Base-by-base conservation (phyloP, 2,888 invertebrate species). In the Ommatoiulus sabulosus region DNA sequence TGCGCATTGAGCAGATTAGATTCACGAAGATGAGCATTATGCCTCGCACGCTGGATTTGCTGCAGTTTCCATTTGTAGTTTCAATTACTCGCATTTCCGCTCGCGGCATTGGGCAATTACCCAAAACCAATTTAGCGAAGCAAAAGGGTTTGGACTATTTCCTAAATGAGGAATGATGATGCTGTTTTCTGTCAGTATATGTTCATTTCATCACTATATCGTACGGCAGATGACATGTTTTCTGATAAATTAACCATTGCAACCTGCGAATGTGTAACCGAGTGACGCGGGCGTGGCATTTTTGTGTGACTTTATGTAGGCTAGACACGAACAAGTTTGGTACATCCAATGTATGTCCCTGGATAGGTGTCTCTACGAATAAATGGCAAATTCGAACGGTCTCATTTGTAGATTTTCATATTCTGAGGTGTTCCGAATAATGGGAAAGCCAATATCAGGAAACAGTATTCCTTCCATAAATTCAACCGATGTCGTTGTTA, bases 41-140 rank as follows among this genome's bases (percentile, higher is more conserved):
- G 10, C 80, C 80, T 80, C 10, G 35, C 24, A 12, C 80, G 12
- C 80, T 35, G 24, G 24, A 80, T 80, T 80, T 80, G 24, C 4
- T 80, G 35, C 35, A 12, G 80, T 80, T 80, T 80, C 80, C 35
- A 80, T 80, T 80, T 80, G 80, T 80, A 35, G 80, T 80, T 80
- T 80, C 35, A 80, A 80, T 35, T 35, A 12, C 80, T 80, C 12
- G 35, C 35, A 35, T 35, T 80, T 80, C 35, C 80, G 80, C 80
- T 35, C 3, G 4, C 24, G 24, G 80, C 80, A 35, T 80, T 24
- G 72, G 80, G 35, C 24, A 80, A 80, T 80, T 80, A 80, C 80
- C 80, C 35, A 80, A 80, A 80, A 80, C 80, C 80, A 80, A 80
- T 80, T 80, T 80, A 24, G 80, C 24, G 4, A 80, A 35, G 72